phyloP scores from a whole-genome alignment of 2,113 vertebrate species.

The Illadopsis cleaveri region DNA sequence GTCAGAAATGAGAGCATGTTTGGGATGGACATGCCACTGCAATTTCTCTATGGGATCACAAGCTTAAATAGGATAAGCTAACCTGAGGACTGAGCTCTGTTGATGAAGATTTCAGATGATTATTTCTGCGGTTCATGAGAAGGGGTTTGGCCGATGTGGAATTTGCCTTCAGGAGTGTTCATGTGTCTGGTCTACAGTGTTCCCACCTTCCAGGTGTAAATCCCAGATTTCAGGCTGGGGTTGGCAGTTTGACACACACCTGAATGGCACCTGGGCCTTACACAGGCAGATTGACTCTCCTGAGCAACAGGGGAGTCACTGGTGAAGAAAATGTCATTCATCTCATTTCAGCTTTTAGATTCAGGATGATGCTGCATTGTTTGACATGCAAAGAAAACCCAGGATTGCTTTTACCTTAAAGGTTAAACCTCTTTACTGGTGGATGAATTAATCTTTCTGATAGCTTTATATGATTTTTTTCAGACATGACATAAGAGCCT shows the following conservation, averaged over 20 bases:
- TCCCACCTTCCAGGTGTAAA: not conserved
- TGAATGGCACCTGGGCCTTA: not conserved
- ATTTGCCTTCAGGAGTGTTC: not conserved
- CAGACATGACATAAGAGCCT: not conserved
- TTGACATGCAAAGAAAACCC: not conserved
- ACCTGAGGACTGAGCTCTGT: not conserved
- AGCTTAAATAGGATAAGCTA: not conserved
- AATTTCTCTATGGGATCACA: accelerated
- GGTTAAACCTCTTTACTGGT: not conserved
- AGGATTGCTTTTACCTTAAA: not conserved
- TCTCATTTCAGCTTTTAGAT: not conserved
- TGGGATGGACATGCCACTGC: not conserved
- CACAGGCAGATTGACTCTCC: not conserved
- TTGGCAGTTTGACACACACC: not conserved
- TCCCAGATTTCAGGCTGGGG: not conserved
- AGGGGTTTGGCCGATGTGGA: not conserved
- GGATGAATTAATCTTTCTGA: not conserved
- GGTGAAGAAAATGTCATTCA: not conserved
- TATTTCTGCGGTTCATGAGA: not conserved
- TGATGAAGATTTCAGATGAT: not conserved
- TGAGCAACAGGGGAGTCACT: not conserved
- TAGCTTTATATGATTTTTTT: not conserved
- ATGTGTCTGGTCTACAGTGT: not conserved
- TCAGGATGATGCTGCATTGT: not conserved
- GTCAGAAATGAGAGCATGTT: accelerated